Evolutionary conservation across 2,113 vertebrate genomes (phyloP).

Genomic region (Anarrhichthys ocellatus): DNA sequence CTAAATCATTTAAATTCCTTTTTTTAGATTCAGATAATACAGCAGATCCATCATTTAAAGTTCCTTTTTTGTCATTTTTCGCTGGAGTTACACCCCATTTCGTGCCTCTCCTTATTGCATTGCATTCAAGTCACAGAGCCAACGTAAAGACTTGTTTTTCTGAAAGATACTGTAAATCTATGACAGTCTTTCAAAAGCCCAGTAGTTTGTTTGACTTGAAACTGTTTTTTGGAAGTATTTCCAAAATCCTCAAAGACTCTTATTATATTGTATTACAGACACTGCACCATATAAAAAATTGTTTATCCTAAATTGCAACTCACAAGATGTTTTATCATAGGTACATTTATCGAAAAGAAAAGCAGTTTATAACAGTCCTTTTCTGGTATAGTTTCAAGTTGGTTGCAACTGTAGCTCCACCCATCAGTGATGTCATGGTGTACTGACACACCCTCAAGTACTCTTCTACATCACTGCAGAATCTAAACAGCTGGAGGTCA

Average conservation of each 20-base stretch:
- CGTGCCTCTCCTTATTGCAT: background rate
- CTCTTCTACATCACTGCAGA: background rate
- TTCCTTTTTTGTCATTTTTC: background rate
- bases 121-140: background rate
- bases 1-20: conserved; percentile 11
- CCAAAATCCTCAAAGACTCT: background rate
- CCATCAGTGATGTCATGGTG: background rate
- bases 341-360: background rate
- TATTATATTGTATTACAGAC: too few species aligned
- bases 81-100: background rate
- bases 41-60: background rate
- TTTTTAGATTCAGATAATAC: conserved; percentile 5
- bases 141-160: background rate
- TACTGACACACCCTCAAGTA: background rate
- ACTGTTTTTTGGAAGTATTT: background rate
- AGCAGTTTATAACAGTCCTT: background rate
- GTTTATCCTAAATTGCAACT: background rate
- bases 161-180: background rate
- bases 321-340: background rate
- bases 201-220: background rate
- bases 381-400: background rate
- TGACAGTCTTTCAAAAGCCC: background rate
- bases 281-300: background rate
- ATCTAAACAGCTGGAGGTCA: background rate
- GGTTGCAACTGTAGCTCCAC: background rate